Conservation (phyloP, 2,888 invertebrate species). For the Noctua comes region DNA sequence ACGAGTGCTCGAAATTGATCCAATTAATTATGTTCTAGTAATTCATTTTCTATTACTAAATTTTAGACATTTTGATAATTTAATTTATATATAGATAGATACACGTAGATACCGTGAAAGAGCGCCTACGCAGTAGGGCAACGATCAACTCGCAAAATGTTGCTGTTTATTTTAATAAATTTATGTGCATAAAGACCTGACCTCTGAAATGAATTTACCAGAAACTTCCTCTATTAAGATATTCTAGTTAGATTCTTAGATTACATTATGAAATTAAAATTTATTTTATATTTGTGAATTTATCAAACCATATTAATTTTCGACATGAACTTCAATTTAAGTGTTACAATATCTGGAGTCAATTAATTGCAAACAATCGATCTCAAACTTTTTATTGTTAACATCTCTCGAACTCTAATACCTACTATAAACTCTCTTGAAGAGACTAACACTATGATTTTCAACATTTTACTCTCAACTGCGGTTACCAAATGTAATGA, state of each 20-base stretch:
- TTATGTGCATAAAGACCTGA: conserved; percentile 62
- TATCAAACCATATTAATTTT: conserved; percentile 54
- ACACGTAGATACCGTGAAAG: conserved; percentile 79
- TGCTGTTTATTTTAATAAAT: conserved; percentile 61
- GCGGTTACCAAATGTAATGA: conserved; percentile 64
- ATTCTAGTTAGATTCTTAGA: conserved; percentile 66
- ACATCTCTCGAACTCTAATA: conserved; percentile 71
- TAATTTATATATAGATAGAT: conserved; percentile 85
- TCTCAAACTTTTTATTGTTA: conserved; percentile 64
- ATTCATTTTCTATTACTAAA: conserved; percentile 89
- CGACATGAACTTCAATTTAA: conserved; percentile 53
- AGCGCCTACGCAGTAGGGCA: conserved; percentile 72
- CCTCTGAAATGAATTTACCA: conserved; percentile 60
- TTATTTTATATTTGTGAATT: conserved; percentile 49
- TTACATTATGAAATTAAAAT: conserved; percentile 60
- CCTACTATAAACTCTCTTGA: conserved; percentile 75
- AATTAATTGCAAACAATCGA: conserved; percentile 58
- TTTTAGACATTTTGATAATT: conserved; percentile 83
- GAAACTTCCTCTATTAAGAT: conserved; percentile 63
- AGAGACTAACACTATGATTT: conserved; percentile 76
- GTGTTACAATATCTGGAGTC: conserved; percentile 52
- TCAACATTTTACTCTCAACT: conserved; percentile 70
- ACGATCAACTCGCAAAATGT: conserved; percentile 62
- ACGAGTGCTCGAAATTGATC: conserved; percentile 89
- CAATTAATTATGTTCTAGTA: conserved; percentile 88